These are phyloP conservation scores for Lithobates sylvaticus DNA, from an alignment of 2,797 vertebrate species.

Conservation along the genomic window DNA sequence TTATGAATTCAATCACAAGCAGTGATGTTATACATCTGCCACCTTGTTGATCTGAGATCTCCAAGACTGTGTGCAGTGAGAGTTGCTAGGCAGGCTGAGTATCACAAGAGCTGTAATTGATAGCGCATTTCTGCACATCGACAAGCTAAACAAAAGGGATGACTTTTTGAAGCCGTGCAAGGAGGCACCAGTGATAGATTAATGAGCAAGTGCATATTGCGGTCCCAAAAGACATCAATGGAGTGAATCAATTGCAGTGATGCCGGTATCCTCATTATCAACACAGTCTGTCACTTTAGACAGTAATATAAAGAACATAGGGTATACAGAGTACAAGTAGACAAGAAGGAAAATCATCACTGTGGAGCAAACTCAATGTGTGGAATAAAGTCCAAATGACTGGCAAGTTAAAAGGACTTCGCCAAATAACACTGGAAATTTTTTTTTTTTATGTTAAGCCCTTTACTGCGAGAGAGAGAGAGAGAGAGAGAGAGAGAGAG, in stretches of 20 bases:
- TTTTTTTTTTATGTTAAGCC: background rate
- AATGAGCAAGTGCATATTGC: constrained; percentile 70
- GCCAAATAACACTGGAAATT: background rate
- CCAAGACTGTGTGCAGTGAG: constrained; percentile 21
- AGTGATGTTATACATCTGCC: constrained; percentile 39
- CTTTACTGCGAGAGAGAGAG: too few relatives aligned
- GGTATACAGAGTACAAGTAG: constrained; percentile 54
- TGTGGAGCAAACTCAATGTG: background rate
- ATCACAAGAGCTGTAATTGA: constrained; percentile 64
- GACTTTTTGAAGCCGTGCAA: constrained; percentile 58
- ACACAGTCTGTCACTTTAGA: constrained; percentile 67
- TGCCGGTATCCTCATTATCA: constrained; percentile 69
- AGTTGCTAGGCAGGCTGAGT: constrained; percentile 38
- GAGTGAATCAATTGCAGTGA: constrained; percentile 70
- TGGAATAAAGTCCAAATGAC: background rate
- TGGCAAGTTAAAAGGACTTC: background rate
- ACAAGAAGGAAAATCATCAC: constrained; percentile 62
- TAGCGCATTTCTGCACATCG: constrained; percentile 61
- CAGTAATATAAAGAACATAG: constrained; percentile 58
- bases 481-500: too few relatives aligned
- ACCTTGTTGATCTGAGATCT: constrained; percentile 56
- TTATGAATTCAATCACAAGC: constrained; percentile 41
- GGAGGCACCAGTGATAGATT: constrained; percentile 66
- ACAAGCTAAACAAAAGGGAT: constrained; percentile 58
- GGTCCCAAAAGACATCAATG: constrained; percentile 67